These are phyloP conservation scores for Tiaroga cobitis DNA, from an alignment of 2,797 vertebrate species.

Conservation along the genomic window DNA sequence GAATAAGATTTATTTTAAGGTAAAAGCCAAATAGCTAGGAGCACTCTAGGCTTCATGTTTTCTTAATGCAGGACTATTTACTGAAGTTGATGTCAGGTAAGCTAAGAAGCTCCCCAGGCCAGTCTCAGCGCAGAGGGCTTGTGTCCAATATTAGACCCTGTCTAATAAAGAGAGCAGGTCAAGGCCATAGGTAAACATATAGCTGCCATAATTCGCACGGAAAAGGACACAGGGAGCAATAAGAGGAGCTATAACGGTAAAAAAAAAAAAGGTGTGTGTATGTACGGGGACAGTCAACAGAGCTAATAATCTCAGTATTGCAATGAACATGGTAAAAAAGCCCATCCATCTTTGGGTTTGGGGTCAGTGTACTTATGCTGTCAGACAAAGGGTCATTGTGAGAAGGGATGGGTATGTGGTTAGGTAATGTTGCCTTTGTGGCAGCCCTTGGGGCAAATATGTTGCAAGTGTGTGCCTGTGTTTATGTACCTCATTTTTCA, in stretches of 20 bases:
- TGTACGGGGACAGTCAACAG: constrained; percentile 51
- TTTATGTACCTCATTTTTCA: constrained; percentile 47
- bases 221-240: constrained; percentile 41
- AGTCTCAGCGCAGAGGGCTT: constrained; percentile 16
- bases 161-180: constrained; percentile 46
- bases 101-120: constrained; percentile 34
- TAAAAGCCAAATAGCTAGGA: constrained; percentile 54
- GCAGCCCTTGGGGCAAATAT: constrained; percentile 38
- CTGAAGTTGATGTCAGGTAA: constrained; percentile 46
- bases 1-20: constrained; percentile 59
- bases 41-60: constrained; percentile 63
- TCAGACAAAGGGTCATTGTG: constrained; percentile 46
- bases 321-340: constrained; percentile 43
- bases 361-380: constrained; percentile 51
- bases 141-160: constrained; percentile 43
- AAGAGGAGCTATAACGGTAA: constrained; percentile 27
- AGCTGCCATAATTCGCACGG: constrained; percentile 30
- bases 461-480: constrained; percentile 44
- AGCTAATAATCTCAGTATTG: constrained; percentile 51
- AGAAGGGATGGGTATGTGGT: constrained; percentile 47
- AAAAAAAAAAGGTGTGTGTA: no score
- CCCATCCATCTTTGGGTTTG: constrained; percentile 48
- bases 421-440: constrained; percentile 35
- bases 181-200: constrained; percentile 42
- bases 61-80: constrained; percentile 53